These are phyloP conservation scores for Rattus rattus DNA, from an alignment of 2,113 vertebrate species.

Conservation along the genomic window DNA sequence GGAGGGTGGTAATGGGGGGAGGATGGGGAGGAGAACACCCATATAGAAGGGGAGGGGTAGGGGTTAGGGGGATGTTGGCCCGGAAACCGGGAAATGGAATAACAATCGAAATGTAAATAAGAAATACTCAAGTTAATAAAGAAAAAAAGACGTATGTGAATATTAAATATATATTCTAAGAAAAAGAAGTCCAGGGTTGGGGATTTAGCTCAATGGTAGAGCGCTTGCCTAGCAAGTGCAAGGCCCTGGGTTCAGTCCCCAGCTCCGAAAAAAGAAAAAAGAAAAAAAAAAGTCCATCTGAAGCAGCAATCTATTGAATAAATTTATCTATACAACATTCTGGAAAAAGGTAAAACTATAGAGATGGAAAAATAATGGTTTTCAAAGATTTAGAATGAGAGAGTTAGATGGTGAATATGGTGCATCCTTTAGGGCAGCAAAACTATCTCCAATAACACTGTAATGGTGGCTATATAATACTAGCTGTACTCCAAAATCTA, in stretches of 20 bases:
- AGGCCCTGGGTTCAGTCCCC: no score
- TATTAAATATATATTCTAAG: background rate
- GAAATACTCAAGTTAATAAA: no score
- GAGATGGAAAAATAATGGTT: background rate
- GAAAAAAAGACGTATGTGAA: background rate
- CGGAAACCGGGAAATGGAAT: no score
- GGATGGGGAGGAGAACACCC: no score
- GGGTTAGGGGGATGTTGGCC: no score
- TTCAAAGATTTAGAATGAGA: background rate
- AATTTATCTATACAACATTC: background rate
- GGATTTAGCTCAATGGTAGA: no score
- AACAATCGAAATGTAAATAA: no score
- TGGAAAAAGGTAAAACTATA: background rate
- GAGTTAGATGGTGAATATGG: background rate
- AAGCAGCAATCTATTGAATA: background rate
- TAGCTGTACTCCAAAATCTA: background rate
- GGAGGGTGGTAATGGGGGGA: no score
- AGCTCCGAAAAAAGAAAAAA: no score
- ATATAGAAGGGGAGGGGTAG: no score
- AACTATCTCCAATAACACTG: background rate
- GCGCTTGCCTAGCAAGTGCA: no score
- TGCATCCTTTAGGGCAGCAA: background rate
- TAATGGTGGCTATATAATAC: background rate
- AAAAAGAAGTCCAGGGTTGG: background rate
- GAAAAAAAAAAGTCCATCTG: background rate